Evolutionary conservation across 2,888 invertebrate genomes (phyloP).

Genomic region (Lymantria monacha): DNA sequence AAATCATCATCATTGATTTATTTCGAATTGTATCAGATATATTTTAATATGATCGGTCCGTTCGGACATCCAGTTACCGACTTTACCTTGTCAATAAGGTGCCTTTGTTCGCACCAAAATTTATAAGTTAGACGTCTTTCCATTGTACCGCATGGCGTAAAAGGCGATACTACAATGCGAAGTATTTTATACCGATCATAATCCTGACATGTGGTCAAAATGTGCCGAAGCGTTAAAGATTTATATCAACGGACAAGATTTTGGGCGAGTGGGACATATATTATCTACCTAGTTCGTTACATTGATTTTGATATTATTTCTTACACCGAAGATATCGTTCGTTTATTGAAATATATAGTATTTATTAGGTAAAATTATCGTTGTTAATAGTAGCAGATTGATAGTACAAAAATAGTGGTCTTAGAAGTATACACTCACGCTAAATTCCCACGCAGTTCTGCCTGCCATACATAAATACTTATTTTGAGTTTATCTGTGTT

Average conservation of each 20-base stretch:
- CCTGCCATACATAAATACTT: too few relatives aligned
- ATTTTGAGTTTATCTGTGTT: too few relatives aligned
- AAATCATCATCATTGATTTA: slow-evolving; percentile 72
- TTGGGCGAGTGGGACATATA: slow-evolving; percentile 47
- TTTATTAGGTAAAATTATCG: too few relatives aligned
- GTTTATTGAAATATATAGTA: too few relatives aligned
- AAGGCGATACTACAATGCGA: slow-evolving; percentile 57
- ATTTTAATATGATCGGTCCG: slow-evolving; percentile 66
- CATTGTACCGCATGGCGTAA: slow-evolving; percentile 59
- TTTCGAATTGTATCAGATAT: slow-evolving; percentile 65
- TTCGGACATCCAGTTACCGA: slow-evolving; percentile 61
- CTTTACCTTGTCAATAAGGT: slow-evolving; percentile 75
- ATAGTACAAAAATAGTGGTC: too few relatives aligned
- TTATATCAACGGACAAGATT: slow-evolving; percentile 56
- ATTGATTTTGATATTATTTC: slow-evolving; percentile 19
- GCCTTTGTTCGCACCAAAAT: slow-evolving; percentile 80
- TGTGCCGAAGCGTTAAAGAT: slow-evolving; percentile 77
- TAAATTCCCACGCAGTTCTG: too few relatives aligned
- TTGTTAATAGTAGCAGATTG: too few relatives aligned
- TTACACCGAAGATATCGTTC: background rate
- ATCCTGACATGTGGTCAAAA: slow-evolving; percentile 77
- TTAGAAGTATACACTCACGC: too few relatives aligned
- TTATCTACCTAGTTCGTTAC: slow-evolving; percentile 29
- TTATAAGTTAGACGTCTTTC: slow-evolving; percentile 74
- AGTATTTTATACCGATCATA: slow-evolving; percentile 73